Conservation (phyloP, 2,888 invertebrate species). For the Drosophila nr. medialis region DNA sequence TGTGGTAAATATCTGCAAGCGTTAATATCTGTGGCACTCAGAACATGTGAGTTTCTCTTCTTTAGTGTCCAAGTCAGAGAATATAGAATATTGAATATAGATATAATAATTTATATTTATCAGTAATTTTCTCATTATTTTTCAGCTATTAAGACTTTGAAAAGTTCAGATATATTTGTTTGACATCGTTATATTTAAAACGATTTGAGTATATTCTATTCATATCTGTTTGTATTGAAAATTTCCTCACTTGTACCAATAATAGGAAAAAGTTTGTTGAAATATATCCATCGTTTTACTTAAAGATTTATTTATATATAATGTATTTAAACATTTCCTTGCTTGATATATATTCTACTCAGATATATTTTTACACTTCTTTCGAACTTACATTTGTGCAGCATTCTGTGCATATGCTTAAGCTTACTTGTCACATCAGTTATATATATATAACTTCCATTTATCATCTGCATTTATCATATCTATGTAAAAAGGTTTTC, state of each 20-base stretch:
- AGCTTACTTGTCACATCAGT: not conserved
- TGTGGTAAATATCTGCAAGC: not conserved
- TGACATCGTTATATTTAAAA: not conserved
- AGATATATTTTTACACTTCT: not conserved
- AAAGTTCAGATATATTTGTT: not conserved
- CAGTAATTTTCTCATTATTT: not conserved
- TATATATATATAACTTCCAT: not conserved
- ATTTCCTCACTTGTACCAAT: no score
- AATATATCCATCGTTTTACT: not conserved
- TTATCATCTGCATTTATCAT: not conserved
- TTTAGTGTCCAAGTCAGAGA: not conserved
- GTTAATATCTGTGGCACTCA: not conserved
- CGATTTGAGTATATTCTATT: not conserved
- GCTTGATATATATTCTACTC: not conserved
- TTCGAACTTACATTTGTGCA: not conserved
- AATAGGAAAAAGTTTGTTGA: no score
- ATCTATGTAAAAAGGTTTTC: not conserved
- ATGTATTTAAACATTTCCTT: not conserved
- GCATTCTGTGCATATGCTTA: not conserved
- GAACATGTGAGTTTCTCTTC: not conserved
- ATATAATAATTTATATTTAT: not conserved
- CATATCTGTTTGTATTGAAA: no score
- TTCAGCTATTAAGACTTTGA: not conserved
- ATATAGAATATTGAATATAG: not conserved
- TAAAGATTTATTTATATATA: not conserved